A percentile compares a stretch with the other conserved stretches of the same genome.
Conservation (phyloP, 1,140 invertebrate genomes). For the Scaptomyza hsui region DNA sequence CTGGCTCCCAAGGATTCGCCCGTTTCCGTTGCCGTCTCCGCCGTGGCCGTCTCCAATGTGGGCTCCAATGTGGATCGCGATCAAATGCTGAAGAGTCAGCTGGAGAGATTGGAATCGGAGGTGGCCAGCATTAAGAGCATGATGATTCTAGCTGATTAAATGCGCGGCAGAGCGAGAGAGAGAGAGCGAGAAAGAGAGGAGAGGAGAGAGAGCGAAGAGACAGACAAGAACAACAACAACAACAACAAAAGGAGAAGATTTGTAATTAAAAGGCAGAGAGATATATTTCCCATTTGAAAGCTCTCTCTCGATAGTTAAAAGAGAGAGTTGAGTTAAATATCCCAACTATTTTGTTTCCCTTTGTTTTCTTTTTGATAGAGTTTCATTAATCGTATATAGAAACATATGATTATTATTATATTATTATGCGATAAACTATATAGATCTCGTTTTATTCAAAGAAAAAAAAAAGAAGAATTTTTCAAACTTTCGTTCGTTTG, state of each 20-base stretch:
- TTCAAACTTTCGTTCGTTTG: too few species aligned
- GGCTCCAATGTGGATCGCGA: constrained; percentile 85
- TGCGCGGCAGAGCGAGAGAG: background rate
- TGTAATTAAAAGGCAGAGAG: constrained; percentile 19
- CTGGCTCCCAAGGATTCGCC: constrained; percentile 53
- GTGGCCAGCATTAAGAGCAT: constrained; percentile 94
- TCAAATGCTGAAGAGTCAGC: constrained; percentile 90
- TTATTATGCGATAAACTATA: constrained; percentile 47
- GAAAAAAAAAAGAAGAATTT: too few species aligned
- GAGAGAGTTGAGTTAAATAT: background rate
- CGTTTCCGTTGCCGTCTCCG: constrained; percentile 32
- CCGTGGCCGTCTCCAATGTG: constrained; percentile 54
- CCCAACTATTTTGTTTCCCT: background rate
- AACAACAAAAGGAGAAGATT: background rate
- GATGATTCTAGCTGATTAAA: constrained; percentile 85
- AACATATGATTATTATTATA: background rate
- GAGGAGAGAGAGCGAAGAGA: constrained; percentile 76
- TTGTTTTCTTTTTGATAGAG: constrained; percentile 25
- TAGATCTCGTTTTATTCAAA: constrained; percentile 70
- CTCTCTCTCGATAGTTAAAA: background rate
- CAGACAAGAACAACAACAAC: constrained; percentile 34
- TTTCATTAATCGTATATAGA: constrained; percentile 18
- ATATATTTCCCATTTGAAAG: background rate
- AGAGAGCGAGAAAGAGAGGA: constrained; percentile 45
- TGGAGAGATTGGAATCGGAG: constrained; percentile 94